A percentile compares a stretch with the other conserved stretches of the same genome.
These are phyloP conservation scores for Torymus texanus DNA, from an alignment of 2,888 invertebrate genomes.

Conservation along the genomic window DNA sequence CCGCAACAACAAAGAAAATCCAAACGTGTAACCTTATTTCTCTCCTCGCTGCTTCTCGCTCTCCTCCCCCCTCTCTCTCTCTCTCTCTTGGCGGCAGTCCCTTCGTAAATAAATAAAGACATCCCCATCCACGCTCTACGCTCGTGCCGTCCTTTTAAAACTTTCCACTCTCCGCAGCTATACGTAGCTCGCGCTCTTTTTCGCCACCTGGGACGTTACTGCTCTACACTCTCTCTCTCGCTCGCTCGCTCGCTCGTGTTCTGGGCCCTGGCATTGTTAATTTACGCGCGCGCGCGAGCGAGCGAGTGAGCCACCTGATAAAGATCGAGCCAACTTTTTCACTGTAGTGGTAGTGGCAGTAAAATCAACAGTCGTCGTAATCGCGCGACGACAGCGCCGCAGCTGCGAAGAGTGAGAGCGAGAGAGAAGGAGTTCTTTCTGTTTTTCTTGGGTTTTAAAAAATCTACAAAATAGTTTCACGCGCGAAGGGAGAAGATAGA, in stretches of 20 bases:
- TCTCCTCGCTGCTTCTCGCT: background rate
- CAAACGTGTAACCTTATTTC: slow-evolving; percentile 21
- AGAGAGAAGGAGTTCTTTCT: background rate
- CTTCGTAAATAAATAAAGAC: slow-evolving; percentile 24
- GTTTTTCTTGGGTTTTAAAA: slow-evolving; percentile 44
- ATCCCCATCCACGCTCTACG: background rate
- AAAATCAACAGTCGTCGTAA: no score
- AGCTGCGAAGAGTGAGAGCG: background rate
- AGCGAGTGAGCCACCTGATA: no score
- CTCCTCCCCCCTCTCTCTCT: no score
- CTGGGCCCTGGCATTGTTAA: slow-evolving; percentile 34
- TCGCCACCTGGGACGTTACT: slow-evolving; percentile 42
- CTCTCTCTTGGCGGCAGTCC: no score
- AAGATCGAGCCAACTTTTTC: no score
- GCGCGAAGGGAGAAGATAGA: background rate
- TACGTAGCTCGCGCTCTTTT: slow-evolving; percentile 20
- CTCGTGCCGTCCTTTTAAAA: slow-evolving; percentile 46
- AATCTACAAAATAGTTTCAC: slow-evolving; percentile 47
- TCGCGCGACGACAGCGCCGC: no score
- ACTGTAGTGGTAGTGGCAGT: no score
- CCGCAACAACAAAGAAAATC: background rate
- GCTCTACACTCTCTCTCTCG: no score
- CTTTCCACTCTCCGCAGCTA: slow-evolving; percentile 21
- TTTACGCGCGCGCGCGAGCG: slow-evolving; percentile 14
- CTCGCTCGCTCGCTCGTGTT: no score